phyloP scores from a whole-genome alignment of 2,888 invertebrate species.

The Sthenelais limicola region DNA sequence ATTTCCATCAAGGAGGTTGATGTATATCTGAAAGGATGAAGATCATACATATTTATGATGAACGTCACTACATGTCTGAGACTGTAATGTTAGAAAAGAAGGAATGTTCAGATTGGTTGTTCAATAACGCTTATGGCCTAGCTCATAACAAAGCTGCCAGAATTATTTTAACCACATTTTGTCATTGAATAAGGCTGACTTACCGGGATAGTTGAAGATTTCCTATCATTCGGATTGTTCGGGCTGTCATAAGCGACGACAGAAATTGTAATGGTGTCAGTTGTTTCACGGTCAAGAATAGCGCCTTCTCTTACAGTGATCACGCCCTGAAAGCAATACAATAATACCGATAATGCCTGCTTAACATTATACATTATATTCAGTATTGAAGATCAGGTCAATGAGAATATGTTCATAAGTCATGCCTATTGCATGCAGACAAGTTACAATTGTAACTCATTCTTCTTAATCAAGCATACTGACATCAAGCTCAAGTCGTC shows the following conservation, averaged over 20 bases:
- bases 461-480: background rate
- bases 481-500: background rate
- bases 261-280: conserved; percentile 81
- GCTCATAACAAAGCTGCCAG: too few relatives aligned
- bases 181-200: too few relatives aligned
- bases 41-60: background rate
- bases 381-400: background rate
- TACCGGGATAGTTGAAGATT: conserved; percentile 84
- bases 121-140: too few relatives aligned
- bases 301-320: conserved; percentile 83
- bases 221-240: conserved; percentile 75
- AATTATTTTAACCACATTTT: too few relatives aligned
- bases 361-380: background rate
- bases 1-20: conserved; percentile 73
- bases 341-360: background rate
- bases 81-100: background rate
- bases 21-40: conserved; percentile 55
- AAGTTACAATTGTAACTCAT: too few relatives aligned
- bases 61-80: conserved; percentile 31
- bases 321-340: conserved; percentile 78
- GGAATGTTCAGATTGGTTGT: background rate
- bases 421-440: too few relatives aligned
- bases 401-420: too few relatives aligned
- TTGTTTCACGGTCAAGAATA: conserved; percentile 84
- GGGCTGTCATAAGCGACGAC: conserved; percentile 88